Evolutionary conservation across 2,888 invertebrate species (phyloP).

Genomic region (Tipula vernalis): DNA sequence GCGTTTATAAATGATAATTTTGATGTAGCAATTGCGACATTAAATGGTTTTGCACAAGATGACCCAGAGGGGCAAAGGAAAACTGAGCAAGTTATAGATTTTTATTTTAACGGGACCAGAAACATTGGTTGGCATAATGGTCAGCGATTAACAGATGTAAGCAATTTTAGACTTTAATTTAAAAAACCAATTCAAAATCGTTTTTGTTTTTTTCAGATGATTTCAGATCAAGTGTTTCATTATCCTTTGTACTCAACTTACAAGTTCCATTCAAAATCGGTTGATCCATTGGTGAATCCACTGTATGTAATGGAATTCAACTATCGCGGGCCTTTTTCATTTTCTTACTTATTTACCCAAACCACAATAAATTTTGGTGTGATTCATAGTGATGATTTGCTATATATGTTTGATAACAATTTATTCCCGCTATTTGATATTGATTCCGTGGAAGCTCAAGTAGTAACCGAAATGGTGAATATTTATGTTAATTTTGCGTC

Average conservation of each 20-base stretch:
- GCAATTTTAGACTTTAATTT: background rate
- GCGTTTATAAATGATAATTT: constrained; percentile 10
- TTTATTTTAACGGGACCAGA: background rate
- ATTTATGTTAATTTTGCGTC: background rate
- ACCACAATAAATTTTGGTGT: background rate
- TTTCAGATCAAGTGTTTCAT: background rate
- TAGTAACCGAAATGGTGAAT: background rate
- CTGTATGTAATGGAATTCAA: background rate
- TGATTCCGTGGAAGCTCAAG: background rate
- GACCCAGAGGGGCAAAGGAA: background rate
- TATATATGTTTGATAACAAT: background rate
- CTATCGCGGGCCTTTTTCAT: background rate
- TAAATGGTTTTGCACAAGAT: background rate
- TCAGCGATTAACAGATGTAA: background rate
- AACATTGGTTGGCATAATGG: background rate
- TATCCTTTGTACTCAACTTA: background rate
- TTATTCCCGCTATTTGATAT: background rate
- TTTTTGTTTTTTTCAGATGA: background rate
- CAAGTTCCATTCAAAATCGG: background rate
- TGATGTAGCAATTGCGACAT: background rate
- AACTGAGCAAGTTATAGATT: background rate
- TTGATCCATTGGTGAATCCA: background rate
- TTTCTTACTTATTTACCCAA: background rate
- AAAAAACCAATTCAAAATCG: too few species aligned
- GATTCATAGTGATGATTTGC: background rate